Evolutionary conservation across 37 sponge, comb jelly and placozoan species (phyloP).

Genomic region (Tethya wilhelma): DNA sequence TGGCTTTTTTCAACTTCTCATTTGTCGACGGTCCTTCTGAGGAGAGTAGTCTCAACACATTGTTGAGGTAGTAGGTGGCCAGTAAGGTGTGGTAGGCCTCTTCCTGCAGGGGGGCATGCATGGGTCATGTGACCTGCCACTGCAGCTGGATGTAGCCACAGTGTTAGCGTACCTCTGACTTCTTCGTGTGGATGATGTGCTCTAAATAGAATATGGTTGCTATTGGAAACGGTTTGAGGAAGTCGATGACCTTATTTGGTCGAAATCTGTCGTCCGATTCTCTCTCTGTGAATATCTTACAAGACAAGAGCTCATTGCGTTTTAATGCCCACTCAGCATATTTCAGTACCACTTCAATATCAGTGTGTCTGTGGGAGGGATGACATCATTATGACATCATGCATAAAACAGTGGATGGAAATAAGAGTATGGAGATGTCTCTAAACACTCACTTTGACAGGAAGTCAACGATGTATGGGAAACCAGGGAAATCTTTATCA

Average conservation of each 20-base stretch:
- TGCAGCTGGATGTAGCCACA: neutral
- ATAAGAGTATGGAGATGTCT: neutral
- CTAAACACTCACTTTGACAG: constrained; percentile 59
- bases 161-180: constrained; percentile 36
- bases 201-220: constrained; percentile 76
- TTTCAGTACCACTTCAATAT: constrained; percentile 67
- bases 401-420: neutral
- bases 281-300: constrained; percentile 61
- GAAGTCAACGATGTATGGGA: constrained; percentile 69
- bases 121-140: neutral
- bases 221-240: constrained; percentile 36
- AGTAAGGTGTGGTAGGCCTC: constrained; percentile 72
- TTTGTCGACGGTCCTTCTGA: neutral
- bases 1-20: constrained; percentile 24
- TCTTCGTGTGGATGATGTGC: constrained; percentile 35
- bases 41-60: constrained; percentile 37
- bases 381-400: neutral
- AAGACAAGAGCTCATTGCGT: constrained; percentile 61
- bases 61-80: constrained; percentile 59
- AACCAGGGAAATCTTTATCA: constrained; percentile 61
- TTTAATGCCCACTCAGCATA: constrained; percentile 87
- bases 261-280: neutral
- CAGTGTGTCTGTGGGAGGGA: constrained; percentile 22
- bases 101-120: constrained; percentile 26
- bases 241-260: constrained; percentile 48